phyloP scores from a whole-genome alignment of 2,888 invertebrate species.

The Amiota communis region DNA sequence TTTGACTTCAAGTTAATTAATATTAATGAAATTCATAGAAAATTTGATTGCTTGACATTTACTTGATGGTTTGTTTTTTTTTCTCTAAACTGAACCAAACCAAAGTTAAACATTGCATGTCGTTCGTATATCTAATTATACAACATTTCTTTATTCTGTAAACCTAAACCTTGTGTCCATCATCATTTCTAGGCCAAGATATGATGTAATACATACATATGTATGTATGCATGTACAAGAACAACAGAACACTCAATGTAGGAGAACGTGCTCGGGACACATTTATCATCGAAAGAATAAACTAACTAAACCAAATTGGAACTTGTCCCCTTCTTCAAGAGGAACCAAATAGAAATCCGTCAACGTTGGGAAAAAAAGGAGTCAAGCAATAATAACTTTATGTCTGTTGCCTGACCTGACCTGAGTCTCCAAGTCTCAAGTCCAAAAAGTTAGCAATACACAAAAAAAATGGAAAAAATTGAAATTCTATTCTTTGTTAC shows the following conservation, averaged over 20 bases:
- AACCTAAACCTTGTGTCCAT: constrained; percentile 11
- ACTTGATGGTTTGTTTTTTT: constrained; percentile 36
- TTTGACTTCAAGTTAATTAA: constrained; percentile 49
- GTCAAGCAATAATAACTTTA: constrained; percentile 62
- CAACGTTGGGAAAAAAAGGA: constrained; percentile 24
- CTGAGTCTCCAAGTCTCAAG: constrained; percentile 37
- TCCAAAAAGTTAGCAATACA: constrained; percentile 18
- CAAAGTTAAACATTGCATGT: constrained; percentile 50
- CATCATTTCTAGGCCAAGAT: constrained; percentile 61
- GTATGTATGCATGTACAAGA: background rate
- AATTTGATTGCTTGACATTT: constrained; percentile 37
- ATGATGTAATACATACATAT: constrained; percentile 49
- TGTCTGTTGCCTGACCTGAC: constrained; percentile 51
- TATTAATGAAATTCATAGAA: constrained; percentile 65
- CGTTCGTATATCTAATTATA: constrained; percentile 60
- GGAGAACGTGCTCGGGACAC: constrained; percentile 58
- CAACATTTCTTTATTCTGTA: constrained; percentile 47
- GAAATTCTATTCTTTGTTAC: background rate
- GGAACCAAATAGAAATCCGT: constrained; percentile 21
- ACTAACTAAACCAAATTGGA: background rate
- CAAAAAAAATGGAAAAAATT: no score
- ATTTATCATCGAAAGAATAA: constrained; percentile 58
- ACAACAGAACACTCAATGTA: background rate
- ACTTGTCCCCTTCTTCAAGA: background rate
- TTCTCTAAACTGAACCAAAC: constrained; percentile 50